A percentile compares a stretch with the other conserved stretches of the same genome.
phyloP scores from a whole-genome alignment of 35 echinoderm and acorn worm species.

The Patiria miniata region DNA sequence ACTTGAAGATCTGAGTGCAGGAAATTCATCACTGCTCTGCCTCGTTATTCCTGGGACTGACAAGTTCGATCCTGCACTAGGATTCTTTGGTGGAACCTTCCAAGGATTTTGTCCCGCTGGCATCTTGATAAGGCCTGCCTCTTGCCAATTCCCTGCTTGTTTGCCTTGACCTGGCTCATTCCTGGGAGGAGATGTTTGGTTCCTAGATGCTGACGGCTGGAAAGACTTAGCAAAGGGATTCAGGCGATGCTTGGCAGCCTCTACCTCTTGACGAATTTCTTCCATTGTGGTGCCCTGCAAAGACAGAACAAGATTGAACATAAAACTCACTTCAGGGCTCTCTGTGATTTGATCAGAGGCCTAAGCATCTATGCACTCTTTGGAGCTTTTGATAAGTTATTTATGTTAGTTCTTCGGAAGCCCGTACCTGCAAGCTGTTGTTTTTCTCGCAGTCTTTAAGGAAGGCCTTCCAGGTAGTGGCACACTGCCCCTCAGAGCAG shows the following conservation, averaged over 20 bases:
- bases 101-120: not conserved
- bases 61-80: not conserved
- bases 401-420: no score
- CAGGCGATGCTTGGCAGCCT: conserved; percentile 57
- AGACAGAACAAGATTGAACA: conserved; percentile 19
- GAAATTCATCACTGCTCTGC: conserved; percentile 54
- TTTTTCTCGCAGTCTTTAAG: conserved; percentile 80
- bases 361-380: no score
- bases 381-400: no score
- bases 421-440: conserved; percentile 12
- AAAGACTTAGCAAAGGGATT: conserved; percentile 72
- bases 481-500: conserved; percentile 83
- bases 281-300: conserved; percentile 44
- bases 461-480: conserved; percentile 78
- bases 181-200: not conserved
- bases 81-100: not conserved
- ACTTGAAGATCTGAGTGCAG: conserved; percentile 12
- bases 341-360: not conserved
- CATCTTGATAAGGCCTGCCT: not conserved
- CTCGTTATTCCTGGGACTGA: conserved; percentile 3
- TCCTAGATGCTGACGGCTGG: not conserved
- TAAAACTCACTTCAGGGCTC: not conserved
- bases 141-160: not conserved
- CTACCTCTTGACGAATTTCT: conserved; percentile 64
- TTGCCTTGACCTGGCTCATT: not conserved